Conservation (phyloP, 2,113 vertebrate species). For the Campylomormyrus numenius region DNA sequence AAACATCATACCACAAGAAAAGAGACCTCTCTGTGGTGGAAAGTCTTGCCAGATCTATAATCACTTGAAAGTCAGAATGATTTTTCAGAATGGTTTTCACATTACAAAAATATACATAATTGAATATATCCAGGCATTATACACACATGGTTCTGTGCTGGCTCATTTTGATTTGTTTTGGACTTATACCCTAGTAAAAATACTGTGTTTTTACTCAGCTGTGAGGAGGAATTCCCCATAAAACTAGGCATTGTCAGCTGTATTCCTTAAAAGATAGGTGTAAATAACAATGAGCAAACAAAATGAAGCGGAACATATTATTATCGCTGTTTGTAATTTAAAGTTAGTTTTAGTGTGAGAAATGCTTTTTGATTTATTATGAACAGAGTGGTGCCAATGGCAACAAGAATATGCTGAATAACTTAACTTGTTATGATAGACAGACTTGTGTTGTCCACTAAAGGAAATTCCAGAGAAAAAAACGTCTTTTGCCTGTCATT, state of each 20-base stretch:
- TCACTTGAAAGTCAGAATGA: not conserved
- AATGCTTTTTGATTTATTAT: constrained; percentile 3
- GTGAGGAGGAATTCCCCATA: not conserved
- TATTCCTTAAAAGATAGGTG: not conserved
- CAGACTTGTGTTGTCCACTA: not conserved
- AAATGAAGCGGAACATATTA: not conserved
- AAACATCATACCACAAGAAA: not conserved
- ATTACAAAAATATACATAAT: not conserved
- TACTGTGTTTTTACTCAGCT: not conserved
- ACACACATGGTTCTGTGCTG: not conserved
- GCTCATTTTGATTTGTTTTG: not conserved
- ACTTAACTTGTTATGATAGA: not conserved
- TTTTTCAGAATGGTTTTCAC: not conserved
- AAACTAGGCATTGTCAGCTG: not conserved
- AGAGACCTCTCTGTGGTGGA: not conserved
- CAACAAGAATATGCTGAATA: not conserved
- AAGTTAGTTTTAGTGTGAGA: not conserved
- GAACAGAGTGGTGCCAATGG: constrained; percentile 4
- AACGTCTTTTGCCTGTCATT: not conserved
- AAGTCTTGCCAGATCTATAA: not conserved
- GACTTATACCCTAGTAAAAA: not conserved
- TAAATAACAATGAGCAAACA: not conserved
- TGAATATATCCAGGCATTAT: not conserved
- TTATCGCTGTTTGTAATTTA: not conserved
- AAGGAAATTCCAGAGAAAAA: not conserved